Conservation (phyloP, 2,888 invertebrate genomes). For the Meta bourneti region DNA sequence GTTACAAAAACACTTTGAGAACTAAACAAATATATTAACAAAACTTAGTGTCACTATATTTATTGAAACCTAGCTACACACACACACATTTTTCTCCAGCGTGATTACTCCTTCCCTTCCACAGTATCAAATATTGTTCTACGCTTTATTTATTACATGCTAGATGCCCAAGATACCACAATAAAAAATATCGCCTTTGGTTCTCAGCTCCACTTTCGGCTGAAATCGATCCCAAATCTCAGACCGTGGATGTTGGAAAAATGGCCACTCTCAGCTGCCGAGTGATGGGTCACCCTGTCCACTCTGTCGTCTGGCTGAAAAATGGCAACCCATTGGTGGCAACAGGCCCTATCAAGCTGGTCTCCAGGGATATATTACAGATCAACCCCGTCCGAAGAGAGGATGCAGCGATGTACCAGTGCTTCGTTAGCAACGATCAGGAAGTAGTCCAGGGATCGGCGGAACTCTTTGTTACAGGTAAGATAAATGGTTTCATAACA, state of each 20-base stretch:
- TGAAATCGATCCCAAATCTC: constrained; percentile 72
- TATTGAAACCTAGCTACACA: too few species aligned
- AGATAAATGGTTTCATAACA: constrained; percentile 77
- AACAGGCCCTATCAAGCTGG: constrained; percentile 56
- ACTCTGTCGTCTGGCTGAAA: constrained; percentile 75
- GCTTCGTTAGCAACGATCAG: constrained; percentile 73
- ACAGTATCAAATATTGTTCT: too few species aligned
- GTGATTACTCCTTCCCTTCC: too few species aligned
- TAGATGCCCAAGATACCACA: too few species aligned
- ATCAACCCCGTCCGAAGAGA: constrained; percentile 74
- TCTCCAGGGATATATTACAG: constrained; percentile 70
- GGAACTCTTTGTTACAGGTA: constrained; percentile 82
- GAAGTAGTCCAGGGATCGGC: constrained; percentile 73
- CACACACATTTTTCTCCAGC: too few species aligned
- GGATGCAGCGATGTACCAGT: constrained; percentile 76
- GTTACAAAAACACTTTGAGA: too few species aligned
- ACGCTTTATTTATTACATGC: too few species aligned
- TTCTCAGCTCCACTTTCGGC: constrained; percentile 71
- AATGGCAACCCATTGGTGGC: constrained; percentile 56
- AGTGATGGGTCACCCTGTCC: constrained; percentile 75
- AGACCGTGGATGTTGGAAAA: constrained; percentile 75
- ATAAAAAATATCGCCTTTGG: background rate
- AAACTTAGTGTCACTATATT: too few species aligned
- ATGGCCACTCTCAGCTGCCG: constrained; percentile 71
- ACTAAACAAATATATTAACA: too few species aligned